Base-by-base conservation (phyloP, 1,140 invertebrate species). In the Anastrepha ludens region DNA sequence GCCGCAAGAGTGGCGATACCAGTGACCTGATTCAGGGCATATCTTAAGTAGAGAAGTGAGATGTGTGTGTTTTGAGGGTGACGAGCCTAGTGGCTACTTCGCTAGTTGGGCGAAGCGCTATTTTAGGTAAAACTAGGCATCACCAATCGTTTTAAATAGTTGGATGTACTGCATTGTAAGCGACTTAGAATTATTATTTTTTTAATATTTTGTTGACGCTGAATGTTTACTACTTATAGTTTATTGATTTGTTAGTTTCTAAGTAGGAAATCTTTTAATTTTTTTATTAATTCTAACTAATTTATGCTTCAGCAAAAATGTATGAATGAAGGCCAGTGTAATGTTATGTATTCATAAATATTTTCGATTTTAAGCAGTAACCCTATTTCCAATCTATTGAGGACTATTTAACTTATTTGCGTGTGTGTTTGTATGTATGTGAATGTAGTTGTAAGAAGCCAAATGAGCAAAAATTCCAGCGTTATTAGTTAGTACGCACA, bases 1-100 rank as follows among this genome's bases (percentile, higher is more conserved):
- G 55, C 97, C 97, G n/a, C 90, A 93, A 0, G 89, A 90, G 87
- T 93, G 93, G 92, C 89, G 91, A 62, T 92, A 93, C 64, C 90
- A 93, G 39, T 93, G 86, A 88, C 44, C 29, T 86, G 85, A 29
- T 7, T 9, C 2, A 6, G 17, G 9, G 59, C 9, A 0, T 44
- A 6, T 39, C 39, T 60, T 62, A 60, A 74, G 4, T 41, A 20
- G 8, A 9, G 5, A 29, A 5, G 11, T 74, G 41, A 20, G 6
- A 64, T 64, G 62, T 64, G 62, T 15, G n/a, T 20, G 65, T 39
- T 39, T 67, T 29, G 9, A 2, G 29, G 20, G 11, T 11, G 13
- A 44, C 44, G 2, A 5, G 41, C 50, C 47, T 20, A 81, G 4
- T 1, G 7, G 3, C 47, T 55, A 55, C 74, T 55, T n/a, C 20